Evolutionary conservation across 2,113 vertebrate species (phyloP).

Genomic region (Merops nubicus): DNA sequence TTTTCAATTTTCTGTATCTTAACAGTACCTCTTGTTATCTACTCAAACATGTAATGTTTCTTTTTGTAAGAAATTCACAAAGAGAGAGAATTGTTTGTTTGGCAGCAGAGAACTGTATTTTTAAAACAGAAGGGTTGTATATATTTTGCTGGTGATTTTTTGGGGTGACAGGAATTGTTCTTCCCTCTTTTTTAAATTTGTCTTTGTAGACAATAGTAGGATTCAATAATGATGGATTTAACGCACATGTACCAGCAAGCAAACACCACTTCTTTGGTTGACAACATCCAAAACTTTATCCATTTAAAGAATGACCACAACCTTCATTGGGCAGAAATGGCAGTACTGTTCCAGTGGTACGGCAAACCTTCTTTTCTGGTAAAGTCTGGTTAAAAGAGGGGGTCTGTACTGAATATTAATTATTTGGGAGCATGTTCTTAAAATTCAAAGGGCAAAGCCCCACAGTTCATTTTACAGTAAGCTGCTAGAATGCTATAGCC

Average conservation of each 20-base stretch:
- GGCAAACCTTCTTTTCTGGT: background rate
- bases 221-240: background rate
- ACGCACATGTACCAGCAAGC: background rate
- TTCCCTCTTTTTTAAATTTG: conserved; percentile 21
- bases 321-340: background rate
- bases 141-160: background rate
- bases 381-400: conserved; percentile 42
- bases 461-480: conserved; percentile 64
- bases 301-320: background rate
- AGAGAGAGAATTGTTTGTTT: background rate
- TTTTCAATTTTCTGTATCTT: conserved; percentile 74
- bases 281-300: background rate
- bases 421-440: conserved; percentile 48
- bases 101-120: background rate
- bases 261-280: background rate
- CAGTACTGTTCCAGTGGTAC: background rate
- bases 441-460: conserved; percentile 65
- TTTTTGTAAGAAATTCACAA: conserved; percentile 11
- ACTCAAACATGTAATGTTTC: conserved; percentile 52
- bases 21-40: conserved; percentile 47
- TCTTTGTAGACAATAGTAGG: background rate
- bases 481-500: conserved; percentile 44
- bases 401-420: conserved; percentile 12
- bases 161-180: fast-evolving
- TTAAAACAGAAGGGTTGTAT: background rate